Evolutionary conservation across 1,140 invertebrate species (phyloP).

Genomic region (Anthonomus grandis): DNA sequence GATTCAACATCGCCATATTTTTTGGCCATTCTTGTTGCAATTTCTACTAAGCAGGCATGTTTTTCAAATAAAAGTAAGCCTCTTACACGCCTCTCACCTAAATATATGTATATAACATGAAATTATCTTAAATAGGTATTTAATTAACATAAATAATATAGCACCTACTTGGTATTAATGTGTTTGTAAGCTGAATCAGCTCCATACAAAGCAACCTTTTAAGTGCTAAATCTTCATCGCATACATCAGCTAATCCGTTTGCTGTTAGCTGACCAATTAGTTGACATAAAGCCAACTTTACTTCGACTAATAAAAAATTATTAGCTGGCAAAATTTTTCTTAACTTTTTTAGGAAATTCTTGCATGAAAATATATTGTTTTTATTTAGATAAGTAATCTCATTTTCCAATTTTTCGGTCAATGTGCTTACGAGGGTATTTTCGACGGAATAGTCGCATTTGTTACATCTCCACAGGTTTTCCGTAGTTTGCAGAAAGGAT

Average conservation of each 20-base stretch:
- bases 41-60: slow-evolving; percentile 67
- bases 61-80: slow-evolving; percentile 68
- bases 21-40: slow-evolving; percentile 53
- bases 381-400: slow-evolving; percentile 64
- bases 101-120: slow-evolving; percentile 26
- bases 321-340: slow-evolving; percentile 58
- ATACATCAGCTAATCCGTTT: slow-evolving; percentile 55
- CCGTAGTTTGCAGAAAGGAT: slow-evolving; percentile 49
- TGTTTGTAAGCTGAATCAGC: slow-evolving; percentile 59
- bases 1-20: background rate
- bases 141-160: too few relatives aligned
- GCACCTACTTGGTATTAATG: slow-evolving; percentile 64
- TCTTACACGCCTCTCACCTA: slow-evolving; percentile 66
- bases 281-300: slow-evolving; percentile 66
- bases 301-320: slow-evolving; percentile 72
- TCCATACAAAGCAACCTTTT: slow-evolving; percentile 64
- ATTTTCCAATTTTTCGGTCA: slow-evolving; percentile 60
- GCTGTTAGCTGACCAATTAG: slow-evolving; percentile 62
- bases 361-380: slow-evolving; percentile 55
- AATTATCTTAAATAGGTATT: too few relatives aligned
- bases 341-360: slow-evolving; percentile 61
- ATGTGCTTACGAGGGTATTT: slow-evolving; percentile 53
- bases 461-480: slow-evolving; percentile 50
- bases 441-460: slow-evolving; percentile 55
- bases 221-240: slow-evolving; percentile 58